Evolutionary conservation across 1,140 invertebrate species (phyloP).

Genomic region (Nasonia giraulti): DNA sequence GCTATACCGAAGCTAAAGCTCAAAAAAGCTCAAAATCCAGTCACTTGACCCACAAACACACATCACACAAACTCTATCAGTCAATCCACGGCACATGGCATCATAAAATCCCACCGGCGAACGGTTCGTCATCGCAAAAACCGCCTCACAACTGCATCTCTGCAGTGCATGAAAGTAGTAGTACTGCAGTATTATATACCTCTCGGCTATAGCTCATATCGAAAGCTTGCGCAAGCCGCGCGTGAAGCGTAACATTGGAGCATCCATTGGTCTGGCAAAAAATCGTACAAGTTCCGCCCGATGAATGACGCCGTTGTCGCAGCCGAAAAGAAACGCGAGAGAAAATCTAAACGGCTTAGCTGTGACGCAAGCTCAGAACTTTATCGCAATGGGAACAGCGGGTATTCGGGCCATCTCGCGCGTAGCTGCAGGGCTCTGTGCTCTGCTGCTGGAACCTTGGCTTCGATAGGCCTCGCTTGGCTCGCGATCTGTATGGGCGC

Average conservation of each 20-base stretch:
- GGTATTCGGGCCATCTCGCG: constrained; percentile 18
- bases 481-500: constrained; percentile 2
- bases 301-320: constrained; percentile 11
- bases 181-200: not conserved
- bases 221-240: not conserved
- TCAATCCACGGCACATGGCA: no score
- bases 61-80: no score
- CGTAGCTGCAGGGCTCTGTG: not conserved
- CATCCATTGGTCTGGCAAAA: not conserved
- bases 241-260: not conserved
- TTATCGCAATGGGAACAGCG: not conserved
- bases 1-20: not conserved
- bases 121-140: not conserved
- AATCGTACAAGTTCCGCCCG: not conserved
- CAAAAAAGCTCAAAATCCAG: not conserved
- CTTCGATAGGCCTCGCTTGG: constrained; percentile 30
- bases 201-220: not conserved
- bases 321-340: not conserved
- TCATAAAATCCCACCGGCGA: no score
- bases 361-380: not conserved
- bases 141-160: not conserved
- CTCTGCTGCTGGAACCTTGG: constrained; percentile 30
- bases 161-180: not conserved
- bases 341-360: not conserved
- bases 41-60: not conserved